phyloP scores from a whole-genome alignment of 2,797 vertebrate genomes.

The Ceryle rudis region DNA sequence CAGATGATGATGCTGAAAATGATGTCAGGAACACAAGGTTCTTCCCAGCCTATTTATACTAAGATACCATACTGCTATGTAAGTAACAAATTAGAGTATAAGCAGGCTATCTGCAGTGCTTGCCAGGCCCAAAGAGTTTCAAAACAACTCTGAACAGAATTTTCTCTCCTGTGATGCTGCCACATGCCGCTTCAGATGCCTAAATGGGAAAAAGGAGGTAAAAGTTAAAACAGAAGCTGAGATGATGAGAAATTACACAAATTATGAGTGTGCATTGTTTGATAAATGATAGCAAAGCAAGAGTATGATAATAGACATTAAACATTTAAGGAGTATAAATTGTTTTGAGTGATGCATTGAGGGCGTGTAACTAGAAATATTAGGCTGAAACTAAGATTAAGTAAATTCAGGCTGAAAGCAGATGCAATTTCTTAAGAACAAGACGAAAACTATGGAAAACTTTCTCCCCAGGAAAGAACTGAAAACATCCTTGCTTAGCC shows the following conservation, averaged over 20 bases:
- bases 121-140: neutral
- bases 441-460: neutral
- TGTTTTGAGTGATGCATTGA: neutral
- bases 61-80: neutral
- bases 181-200: neutral
- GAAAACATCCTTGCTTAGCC: neutral
- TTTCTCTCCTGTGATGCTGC: neutral
- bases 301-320: neutral
- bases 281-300: neutral
- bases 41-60: neutral
- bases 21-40: neutral
- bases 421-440: neutral
- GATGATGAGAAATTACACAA: neutral
- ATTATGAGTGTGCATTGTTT: neutral
- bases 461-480: neutral
- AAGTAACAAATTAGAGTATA: neutral
- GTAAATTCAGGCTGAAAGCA: conserved; percentile 11
- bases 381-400: neutral
- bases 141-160: neutral
- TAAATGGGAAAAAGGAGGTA: neutral
- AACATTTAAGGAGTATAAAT: neutral
- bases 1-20: neutral
- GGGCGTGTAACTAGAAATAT: neutral
- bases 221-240: neutral
- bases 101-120: neutral